These are phyloP conservation scores for Synanthedon andrenaeformis DNA, from an alignment of 2,888 invertebrate genomes.

Conservation along the genomic window DNA sequence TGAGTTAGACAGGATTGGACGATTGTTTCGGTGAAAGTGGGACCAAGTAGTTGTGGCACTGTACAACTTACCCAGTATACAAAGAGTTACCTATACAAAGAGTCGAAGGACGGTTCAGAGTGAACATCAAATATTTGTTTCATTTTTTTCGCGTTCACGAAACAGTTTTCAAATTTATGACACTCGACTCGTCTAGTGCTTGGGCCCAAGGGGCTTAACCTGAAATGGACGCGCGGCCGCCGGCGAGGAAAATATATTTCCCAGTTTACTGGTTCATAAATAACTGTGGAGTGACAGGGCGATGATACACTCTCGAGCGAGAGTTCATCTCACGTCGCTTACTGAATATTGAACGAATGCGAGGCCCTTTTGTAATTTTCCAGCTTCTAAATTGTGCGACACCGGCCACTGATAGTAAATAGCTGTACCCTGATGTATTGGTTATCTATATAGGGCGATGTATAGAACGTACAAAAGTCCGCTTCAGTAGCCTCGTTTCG, in stretches of 20 bases:
- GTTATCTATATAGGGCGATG: neutral
- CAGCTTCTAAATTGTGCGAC: conserved; percentile 2
- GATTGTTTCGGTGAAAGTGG: neutral
- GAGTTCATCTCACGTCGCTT: conserved; percentile 60
- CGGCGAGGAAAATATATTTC: conserved; percentile 66
- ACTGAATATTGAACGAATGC: conserved; percentile 56
- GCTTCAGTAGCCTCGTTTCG: neutral
- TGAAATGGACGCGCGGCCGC: conserved; percentile 63
- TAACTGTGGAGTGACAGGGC: conserved; percentile 65
- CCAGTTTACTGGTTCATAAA: conserved; percentile 69
- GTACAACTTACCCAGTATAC: neutral
- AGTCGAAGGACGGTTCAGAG: conserved; percentile 9
- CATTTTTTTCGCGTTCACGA: conserved; percentile 56
- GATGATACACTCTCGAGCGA: conserved; percentile 63
- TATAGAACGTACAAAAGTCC: neutral
- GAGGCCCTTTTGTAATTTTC: conserved; percentile 33
- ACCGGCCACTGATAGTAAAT: neutral
- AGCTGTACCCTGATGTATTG: neutral
- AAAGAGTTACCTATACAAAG: neutral
- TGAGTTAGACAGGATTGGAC: too few relatives aligned
- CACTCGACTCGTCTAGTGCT: conserved; percentile 64
- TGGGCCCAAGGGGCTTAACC: conserved; percentile 66
- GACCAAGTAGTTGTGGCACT: neutral
- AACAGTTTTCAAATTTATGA: conserved; percentile 69
- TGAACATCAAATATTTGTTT: conserved; percentile 55